Conservation (phyloP, 2,113 vertebrate species). For the Mormoops blainvillei region DNA sequence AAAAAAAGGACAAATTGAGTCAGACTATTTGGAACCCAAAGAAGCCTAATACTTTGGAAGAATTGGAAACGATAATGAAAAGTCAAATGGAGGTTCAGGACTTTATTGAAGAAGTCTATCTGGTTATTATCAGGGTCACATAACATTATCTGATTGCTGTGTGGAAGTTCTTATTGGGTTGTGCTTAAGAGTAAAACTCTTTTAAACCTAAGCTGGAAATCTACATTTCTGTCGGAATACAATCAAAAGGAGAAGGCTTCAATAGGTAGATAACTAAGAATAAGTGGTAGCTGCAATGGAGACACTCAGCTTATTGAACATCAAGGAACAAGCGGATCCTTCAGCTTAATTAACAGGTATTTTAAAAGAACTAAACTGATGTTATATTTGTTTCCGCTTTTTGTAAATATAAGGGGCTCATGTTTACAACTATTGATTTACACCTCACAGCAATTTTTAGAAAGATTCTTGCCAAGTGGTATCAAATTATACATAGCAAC, state of each 20-base stretch:
- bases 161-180: slow-evolving; percentile 86
- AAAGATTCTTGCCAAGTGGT: slow-evolving; percentile 60
- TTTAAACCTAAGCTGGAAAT: neutral
- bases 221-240: slow-evolving; percentile 1
- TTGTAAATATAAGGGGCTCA: slow-evolving; percentile 28
- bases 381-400: slow-evolving; percentile 30
- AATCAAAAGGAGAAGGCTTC: slow-evolving; percentile 46
- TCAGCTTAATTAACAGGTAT: slow-evolving; percentile 80
- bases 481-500: slow-evolving; percentile 53
- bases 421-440: slow-evolving; percentile 64
- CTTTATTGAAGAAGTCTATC: slow-evolving; percentile 84
- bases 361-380: neutral
- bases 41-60: slow-evolving; percentile 88
- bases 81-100: slow-evolving; percentile 85
- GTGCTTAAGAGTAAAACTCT: neutral
- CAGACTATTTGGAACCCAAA: slow-evolving; percentile 89
- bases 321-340: slow-evolving; percentile 88
- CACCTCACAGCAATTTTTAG: slow-evolving; percentile 50
- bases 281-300: slow-evolving; percentile 89
- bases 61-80: slow-evolving; percentile 88
- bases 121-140: slow-evolving; percentile 87
- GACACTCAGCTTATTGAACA: slow-evolving; percentile 88
- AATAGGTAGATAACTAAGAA: slow-evolving; percentile 92
- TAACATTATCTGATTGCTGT: slow-evolving; percentile 89
- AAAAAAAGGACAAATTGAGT: slow-evolving; percentile 89